These are phyloP conservation scores for Cebus imitator DNA, from an alignment of 2,113 vertebrate genomes.

Conservation along the genomic window DNA sequence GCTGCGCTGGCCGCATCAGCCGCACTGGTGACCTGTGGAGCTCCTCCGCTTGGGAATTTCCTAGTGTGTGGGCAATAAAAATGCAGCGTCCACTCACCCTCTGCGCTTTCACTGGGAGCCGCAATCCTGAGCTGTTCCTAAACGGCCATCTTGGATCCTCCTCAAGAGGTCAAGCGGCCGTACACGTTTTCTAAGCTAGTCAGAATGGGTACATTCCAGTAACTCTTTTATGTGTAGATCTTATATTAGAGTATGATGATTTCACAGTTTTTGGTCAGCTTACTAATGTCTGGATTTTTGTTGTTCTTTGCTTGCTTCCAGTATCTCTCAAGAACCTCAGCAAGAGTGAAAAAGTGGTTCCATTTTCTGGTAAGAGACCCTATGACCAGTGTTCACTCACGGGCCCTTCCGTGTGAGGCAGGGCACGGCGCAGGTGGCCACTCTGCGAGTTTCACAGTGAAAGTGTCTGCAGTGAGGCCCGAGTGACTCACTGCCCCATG, in stretches of 20 bases:
- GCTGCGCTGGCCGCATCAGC: no score
- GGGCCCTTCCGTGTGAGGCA: accelerated
- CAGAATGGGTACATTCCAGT: accelerated
- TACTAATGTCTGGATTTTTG: neutral
- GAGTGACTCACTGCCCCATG: no score
- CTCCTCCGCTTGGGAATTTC: no score
- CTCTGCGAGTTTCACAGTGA: accelerated
- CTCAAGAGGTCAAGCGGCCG: no score
- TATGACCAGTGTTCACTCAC: accelerated
- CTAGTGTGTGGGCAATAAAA: no score
- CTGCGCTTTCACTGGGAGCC: no score
- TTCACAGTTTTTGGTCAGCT: neutral
- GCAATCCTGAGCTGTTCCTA: no score
- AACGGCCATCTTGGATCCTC: no score
- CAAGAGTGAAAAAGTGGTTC: slow-evolving; percentile 52
- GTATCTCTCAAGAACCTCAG: slow-evolving; percentile 47
- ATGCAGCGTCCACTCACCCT: no score
- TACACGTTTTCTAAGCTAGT: neutral
- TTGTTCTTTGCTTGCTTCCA: neutral
- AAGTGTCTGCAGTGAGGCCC: accelerated
- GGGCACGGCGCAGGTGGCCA: accelerated
- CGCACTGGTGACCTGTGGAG: no score
- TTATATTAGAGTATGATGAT: neutral
- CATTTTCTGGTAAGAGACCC: neutral
- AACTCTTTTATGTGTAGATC: neutral